These are phyloP conservation scores for Oxytorus armatus DNA, from an alignment of 2,888 invertebrate species.

Conservation along the genomic window DNA sequence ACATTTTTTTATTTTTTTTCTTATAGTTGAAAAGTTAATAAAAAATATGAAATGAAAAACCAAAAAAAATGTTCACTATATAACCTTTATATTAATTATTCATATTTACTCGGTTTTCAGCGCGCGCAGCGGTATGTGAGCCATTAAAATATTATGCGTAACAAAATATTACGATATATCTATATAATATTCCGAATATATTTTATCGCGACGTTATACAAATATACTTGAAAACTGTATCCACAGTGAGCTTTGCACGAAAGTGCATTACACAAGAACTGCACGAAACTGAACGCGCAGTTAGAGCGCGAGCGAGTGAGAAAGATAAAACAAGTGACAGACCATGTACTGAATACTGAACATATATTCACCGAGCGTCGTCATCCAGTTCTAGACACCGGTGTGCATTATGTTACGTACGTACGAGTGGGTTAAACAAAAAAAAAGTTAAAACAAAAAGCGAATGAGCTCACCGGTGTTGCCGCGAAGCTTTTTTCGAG, in stretches of 20 bases:
- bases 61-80: too few species aligned
- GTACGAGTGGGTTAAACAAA: conserved; percentile 6
- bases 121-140: too few species aligned
- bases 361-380: conserved; percentile 21
- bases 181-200: not conserved
- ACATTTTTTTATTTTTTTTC: too few species aligned
- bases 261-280: conserved; percentile 20
- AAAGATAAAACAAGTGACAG: conserved; percentile 15
- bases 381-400: conserved; percentile 27
- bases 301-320: not conserved
- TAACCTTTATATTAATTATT: too few species aligned
- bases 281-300: conserved; percentile 22
- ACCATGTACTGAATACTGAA: conserved; percentile 12
- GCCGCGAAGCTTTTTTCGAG: conserved; percentile 43
- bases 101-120: too few species aligned
- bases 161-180: too few species aligned
- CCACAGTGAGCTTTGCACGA: conserved; percentile 18
- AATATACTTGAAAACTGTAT: conserved; percentile 1
- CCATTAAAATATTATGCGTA: too few species aligned
- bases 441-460: not conserved
- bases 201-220: conserved; percentile 9
- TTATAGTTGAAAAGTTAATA: too few species aligned
- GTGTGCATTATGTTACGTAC: conserved; percentile 13
- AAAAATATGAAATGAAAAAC: too few species aligned
- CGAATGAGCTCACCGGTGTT: conserved; percentile 5